phyloP scores from a whole-genome alignment of 1,140 invertebrate genomes.

The Panulirus ornatus region DNA sequence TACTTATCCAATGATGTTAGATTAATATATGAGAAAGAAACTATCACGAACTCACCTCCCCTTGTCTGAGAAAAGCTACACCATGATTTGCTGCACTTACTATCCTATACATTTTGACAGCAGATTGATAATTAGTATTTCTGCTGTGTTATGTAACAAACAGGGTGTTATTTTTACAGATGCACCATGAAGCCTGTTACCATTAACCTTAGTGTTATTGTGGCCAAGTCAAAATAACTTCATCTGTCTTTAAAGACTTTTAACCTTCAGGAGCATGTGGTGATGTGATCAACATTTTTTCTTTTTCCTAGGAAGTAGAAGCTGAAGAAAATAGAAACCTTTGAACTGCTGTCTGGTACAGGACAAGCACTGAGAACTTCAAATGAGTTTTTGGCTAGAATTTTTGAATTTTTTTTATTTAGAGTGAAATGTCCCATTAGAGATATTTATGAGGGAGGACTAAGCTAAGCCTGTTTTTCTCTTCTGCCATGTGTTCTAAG shows the following conservation, averaged over 20 bases:
- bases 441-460: too few relatives aligned
- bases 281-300: neutral
- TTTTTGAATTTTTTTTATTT: too few relatives aligned
- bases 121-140: neutral
- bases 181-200: neutral
- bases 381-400: too few relatives aligned
- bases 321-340: neutral
- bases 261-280: neutral
- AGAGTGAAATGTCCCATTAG: too few relatives aligned
- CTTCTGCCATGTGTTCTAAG: too few relatives aligned
- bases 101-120: neutral
- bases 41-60: neutral
- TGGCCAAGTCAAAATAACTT: too few relatives aligned
- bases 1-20: too few relatives aligned
- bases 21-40: too few relatives aligned
- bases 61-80: neutral
- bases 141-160: neutral
- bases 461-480: too few relatives aligned
- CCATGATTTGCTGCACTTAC: neutral
- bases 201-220: too few relatives aligned
- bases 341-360: too few relatives aligned
- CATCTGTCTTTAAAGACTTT: neutral
- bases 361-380: too few relatives aligned
- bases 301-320: neutral
- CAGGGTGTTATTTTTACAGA: neutral